A percentile compares a stretch with the other conserved stretches of the same genome.
Conservation (phyloP, 2,888 invertebrate species). For the Troglohyphantes excavatus region DNA sequence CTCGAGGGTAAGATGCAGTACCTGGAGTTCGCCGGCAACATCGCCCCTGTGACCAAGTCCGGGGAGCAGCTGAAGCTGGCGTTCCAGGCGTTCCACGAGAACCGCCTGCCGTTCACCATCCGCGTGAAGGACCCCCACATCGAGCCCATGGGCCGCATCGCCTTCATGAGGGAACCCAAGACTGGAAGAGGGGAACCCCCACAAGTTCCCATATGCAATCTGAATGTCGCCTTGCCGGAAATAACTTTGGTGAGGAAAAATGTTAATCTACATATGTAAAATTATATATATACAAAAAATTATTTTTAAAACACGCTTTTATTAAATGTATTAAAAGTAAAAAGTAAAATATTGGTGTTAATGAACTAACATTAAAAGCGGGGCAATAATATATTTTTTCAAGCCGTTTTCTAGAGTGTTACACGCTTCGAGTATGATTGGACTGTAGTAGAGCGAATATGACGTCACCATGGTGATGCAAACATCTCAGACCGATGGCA, state of each 20-base stretch:
- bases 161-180: slow-evolving; percentile 98
- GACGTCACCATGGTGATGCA: too few species aligned
- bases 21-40: slow-evolving; percentile 97
- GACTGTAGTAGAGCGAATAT: too few species aligned
- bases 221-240: slow-evolving; percentile 97
- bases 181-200: slow-evolving; percentile 92
- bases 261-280: too few species aligned
- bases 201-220: slow-evolving; percentile 94
- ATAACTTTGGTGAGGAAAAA: slow-evolving; percentile 53
- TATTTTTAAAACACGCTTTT: too few species aligned
- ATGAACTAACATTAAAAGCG: too few species aligned
- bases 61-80: slow-evolving; percentile 97
- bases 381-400: too few species aligned
- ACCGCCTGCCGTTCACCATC: slow-evolving; percentile 96
- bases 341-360: too few species aligned
- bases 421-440: too few species aligned
- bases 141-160: slow-evolving; percentile 93
- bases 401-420: too few species aligned
- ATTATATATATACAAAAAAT: too few species aligned
- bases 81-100: slow-evolving; percentile 98
- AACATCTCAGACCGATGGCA: too few species aligned
- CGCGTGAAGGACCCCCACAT: slow-evolving; percentile 95
- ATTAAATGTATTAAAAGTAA: too few species aligned
- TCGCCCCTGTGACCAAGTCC: slow-evolving; percentile 97
- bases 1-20: slow-evolving; percentile 96